A percentile compares a stretch with the other conserved stretches of the same genome.
Conservation (phyloP, 2,113 vertebrate species). For the Fregetta grallaria region DNA sequence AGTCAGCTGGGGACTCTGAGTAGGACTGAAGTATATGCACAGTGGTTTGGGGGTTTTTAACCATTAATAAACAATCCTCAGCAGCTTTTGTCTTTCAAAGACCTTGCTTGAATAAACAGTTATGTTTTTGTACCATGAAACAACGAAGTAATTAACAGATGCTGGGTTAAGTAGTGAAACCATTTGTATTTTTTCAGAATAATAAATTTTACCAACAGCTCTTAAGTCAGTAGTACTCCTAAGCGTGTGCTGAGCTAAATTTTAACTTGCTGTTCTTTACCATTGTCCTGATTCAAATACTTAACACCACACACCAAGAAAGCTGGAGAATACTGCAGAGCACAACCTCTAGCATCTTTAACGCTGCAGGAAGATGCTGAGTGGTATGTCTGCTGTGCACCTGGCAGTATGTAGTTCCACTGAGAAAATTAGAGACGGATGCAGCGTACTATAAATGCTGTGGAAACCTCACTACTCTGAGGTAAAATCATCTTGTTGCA, state of each 20-base stretch:
- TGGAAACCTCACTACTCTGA: neutral
- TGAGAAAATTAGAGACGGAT: neutral
- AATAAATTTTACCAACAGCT: neutral
- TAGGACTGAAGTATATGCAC: neutral
- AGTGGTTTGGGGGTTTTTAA: rapidly evolving
- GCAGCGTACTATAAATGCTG: neutral
- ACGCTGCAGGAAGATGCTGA: neutral
- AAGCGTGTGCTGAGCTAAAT: neutral
- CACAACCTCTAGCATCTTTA: neutral
- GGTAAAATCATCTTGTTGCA: neutral
- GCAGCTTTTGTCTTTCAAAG: neutral
- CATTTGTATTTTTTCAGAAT: neutral
- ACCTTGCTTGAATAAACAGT: neutral
- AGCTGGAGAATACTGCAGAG: neutral
- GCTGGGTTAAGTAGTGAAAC: neutral
- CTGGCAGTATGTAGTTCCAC: neutral
- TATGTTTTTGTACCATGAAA: neutral
- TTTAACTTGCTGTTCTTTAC: neutral
- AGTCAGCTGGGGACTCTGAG: neutral
- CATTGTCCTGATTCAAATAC: neutral
- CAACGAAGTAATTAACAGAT: neutral
- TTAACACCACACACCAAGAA: rapidly evolving
- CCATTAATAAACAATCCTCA: neutral
- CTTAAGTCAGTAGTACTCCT: neutral
- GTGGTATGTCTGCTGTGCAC: neutral